These are phyloP conservation scores for Falco peregrinus DNA, from an alignment of 2,797 vertebrate genomes.

Conservation along the genomic window DNA sequence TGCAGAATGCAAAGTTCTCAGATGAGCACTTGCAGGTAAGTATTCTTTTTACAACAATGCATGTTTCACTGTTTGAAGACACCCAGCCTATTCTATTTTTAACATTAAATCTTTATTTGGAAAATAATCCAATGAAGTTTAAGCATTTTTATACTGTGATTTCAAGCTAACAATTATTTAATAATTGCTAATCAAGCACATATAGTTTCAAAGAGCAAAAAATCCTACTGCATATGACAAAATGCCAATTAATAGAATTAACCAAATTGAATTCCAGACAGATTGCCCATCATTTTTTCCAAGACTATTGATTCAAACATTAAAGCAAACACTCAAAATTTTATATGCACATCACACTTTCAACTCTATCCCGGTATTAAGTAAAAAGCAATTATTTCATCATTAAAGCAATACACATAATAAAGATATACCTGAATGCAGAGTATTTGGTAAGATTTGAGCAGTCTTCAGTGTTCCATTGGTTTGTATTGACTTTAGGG, in stretches of 20 bases:
- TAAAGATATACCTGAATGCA: conserved; percentile 47
- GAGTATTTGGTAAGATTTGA: conserved; percentile 15
- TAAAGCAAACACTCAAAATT: neutral
- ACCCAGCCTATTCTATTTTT: neutral
- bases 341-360: neutral
- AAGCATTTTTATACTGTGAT: conserved; percentile 8
- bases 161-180: conserved; percentile 18
- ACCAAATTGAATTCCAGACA: neutral
- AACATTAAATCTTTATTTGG: neutral
- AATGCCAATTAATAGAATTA: neutral
- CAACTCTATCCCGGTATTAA: neutral
- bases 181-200: neutral
- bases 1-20: neutral
- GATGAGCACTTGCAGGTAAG: neutral
- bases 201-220: neutral
- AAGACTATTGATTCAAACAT: neutral
- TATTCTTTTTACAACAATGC: neutral
- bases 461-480: conserved; percentile 47
- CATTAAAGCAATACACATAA: neutral
- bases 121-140: conserved; percentile 18
- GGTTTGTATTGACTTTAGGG: conserved; percentile 43
- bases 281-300: neutral
- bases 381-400: neutral
- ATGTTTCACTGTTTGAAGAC: neutral
- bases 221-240: neutral